Base-by-base conservation (phyloP, 2,113 vertebrate genomes). In the Phalacrocorax pelagicus region DNA sequence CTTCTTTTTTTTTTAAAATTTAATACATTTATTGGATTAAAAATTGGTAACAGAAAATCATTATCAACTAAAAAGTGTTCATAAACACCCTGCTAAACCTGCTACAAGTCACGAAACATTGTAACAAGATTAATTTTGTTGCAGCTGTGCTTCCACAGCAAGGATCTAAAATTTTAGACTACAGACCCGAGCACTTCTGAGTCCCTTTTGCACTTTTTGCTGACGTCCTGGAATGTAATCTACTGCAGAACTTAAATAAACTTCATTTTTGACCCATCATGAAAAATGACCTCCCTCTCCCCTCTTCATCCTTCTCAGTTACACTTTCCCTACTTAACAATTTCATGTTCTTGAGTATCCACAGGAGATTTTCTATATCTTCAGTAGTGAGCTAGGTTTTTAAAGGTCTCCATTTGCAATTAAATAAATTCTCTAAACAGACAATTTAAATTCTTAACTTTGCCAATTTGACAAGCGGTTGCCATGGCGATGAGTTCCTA, bases 381-480 rank as follows among this genome's bases (percentile, higher is more conserved):
- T 57, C 58, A 61, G 11, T 5, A 66, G 61, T 63, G 42, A 77
- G 62, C 5, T 87, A 66, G 20, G 49, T 34, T 90, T 95, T 95
- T 85, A 81, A 96, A 96, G 87, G 52, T 95, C 51, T 97, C 46
- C 47, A 81, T 91, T 90, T 94, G 82, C 90, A 97, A 90, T 94
- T 96, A 97, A 97, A 97, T 95, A 94, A 63, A 91, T 96, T 90
- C 70, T 95, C 23, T 78, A 86, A 88, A 89, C 36, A 94, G 74
- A 94, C 61, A 94, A 94, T 94, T 93, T 69, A 88, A 58, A 86
- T 93, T 89, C 59, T 62, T 70, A 88, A 34, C 75, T 81, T 86
- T 75, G n/a, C 22, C 36, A 92, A 24, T 89, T 74, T 90, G 30
- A 77, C 93, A 84, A 71, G 66, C 61, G 18, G 67, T 96, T 94